Base-by-base conservation (phyloP, 2,888 invertebrate species). In the Eilema caniola region DNA sequence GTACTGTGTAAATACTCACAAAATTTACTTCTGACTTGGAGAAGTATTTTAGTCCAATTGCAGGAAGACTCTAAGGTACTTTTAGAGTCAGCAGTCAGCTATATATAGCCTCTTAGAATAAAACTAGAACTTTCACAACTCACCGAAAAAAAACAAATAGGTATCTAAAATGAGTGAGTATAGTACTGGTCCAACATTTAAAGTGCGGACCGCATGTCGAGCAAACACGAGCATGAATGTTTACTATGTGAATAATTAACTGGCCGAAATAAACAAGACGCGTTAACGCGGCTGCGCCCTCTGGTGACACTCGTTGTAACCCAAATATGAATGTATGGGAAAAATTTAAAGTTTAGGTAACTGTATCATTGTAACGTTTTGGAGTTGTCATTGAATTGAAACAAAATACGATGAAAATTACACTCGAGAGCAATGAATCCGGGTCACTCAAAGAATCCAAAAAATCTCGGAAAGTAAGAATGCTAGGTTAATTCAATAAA, bases 221-320 rank as follows among this genome's bases (percentile, higher is more conserved):
- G 82, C 86, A 90, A 91, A 89, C 83, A 82, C 84, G 82, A 77
- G 79, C 85, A 83, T 80, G 83, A 77, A 80, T 86, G 88, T 91
- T 90, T 90, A 87, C 87, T 79, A 73, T 75, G 72, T 92, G 89
- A 90, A 92, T 92, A 91, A 90, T 90, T 90, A 89, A 92, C 73
- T 61, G 78, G 82, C 80, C 23, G 64, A 67, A 86, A 86, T 87
- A 90, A 88, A 90, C 89, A 89, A 89, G 89, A 89, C 86, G 89
- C 90, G 91, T 89, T 89, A 91, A 89, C 85, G 85, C 83, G 80
- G 66, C 71, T 74, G 68, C 82, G 80, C 85, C 81, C 82, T 80
- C 80, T 83, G 70, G 82, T 81, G 82, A 78, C 81, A 78, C 75
- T 74, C 69, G 41, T 67, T 76, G n/a, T 83, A 83, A 85, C 85